Conservation (phyloP, 2,113 vertebrate species). For the Tachysurus fulvidraco region DNA sequence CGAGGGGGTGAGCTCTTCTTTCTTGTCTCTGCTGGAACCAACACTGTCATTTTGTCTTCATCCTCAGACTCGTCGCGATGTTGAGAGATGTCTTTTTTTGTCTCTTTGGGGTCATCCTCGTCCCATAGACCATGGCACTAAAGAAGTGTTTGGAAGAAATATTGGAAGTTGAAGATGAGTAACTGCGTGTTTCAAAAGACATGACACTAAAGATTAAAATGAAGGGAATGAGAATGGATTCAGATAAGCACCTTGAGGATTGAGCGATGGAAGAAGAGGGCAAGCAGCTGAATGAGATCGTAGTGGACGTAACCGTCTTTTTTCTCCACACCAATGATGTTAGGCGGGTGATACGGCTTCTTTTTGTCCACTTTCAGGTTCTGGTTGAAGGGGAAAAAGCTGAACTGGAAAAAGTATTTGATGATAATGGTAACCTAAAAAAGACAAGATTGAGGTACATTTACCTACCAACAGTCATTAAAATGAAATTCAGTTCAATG, state of each 20-base stretch:
- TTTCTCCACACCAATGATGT: slow-evolving; percentile 97
- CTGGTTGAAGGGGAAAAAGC: slow-evolving; percentile 93
- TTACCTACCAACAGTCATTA: not conserved
- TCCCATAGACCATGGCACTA: slow-evolving; percentile 97
- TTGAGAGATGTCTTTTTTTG: slow-evolving; percentile 61
- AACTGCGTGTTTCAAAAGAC: not conserved
- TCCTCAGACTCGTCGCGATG: slow-evolving; percentile 81
- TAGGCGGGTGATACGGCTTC: slow-evolving; percentile 85
- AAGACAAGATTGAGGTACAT: not conserved
- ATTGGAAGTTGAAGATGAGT: not conserved
- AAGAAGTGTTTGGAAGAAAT: not conserved
- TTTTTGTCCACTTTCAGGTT: slow-evolving; percentile 70
- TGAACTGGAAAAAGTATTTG: slow-evolving; percentile 98
- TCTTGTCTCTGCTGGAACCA: slow-evolving; percentile 64
- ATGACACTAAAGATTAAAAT: not conserved
- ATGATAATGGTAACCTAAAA: slow-evolving; percentile 89
- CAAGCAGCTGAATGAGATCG: slow-evolving; percentile 91
- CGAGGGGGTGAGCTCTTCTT: slow-evolving; percentile 76
- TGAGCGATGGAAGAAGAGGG: slow-evolving; percentile 95
- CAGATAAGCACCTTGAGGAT: slow-evolving; percentile 87
- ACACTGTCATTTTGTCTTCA: slow-evolving; percentile 64
- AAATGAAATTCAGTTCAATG: slow-evolving; percentile 79
- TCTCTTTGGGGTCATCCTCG: slow-evolving; percentile 78
- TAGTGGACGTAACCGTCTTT: slow-evolving; percentile 96
- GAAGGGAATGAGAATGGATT: not conserved